phyloP scores from a whole-genome alignment of 1,140 invertebrate species.

The Drosophila sechellia region DNA sequence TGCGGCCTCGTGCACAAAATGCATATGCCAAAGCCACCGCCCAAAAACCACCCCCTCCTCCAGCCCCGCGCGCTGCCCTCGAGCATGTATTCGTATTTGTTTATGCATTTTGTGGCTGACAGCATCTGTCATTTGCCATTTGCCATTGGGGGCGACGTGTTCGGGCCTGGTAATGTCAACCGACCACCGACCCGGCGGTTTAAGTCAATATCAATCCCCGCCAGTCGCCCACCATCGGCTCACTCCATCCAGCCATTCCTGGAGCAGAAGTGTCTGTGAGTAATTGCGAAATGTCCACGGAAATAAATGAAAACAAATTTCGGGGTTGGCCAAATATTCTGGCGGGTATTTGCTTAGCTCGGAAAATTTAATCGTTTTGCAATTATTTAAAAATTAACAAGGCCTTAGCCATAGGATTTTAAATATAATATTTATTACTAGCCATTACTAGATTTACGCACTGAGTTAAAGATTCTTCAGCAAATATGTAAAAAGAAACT shows the following conservation, averaged over 20 bases:
- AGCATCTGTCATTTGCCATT: conserved; percentile 81
- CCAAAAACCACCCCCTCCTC: not conserved
- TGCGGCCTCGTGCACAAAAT: conserved; percentile 69
- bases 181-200: conserved; percentile 56
- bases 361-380: not conserved
- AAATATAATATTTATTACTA: no score
- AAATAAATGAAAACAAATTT: conserved; percentile 20
- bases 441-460: no score
- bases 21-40: conserved; percentile 68
- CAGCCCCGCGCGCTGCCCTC: not conserved
- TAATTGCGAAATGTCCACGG: conserved; percentile 34
- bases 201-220: conserved; percentile 64
- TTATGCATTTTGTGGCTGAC: conserved; percentile 76
- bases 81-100: conserved; percentile 44
- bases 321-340: conserved; percentile 6
- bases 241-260: conserved; percentile 1
- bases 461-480: no score
- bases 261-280: conserved; percentile 22
- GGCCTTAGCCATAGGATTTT: no score
- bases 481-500: no score
- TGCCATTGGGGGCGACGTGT: conserved; percentile 57
- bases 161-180: conserved; percentile 58
- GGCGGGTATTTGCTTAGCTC: not conserved
- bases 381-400: not conserved
- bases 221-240: conserved; percentile 16